Percentiles rank a stretch among this genome's conserved stretches.
These are phyloP conservation scores for Betta splendens DNA, from an alignment of 2,797 vertebrate species.

Conservation along the genomic window DNA sequence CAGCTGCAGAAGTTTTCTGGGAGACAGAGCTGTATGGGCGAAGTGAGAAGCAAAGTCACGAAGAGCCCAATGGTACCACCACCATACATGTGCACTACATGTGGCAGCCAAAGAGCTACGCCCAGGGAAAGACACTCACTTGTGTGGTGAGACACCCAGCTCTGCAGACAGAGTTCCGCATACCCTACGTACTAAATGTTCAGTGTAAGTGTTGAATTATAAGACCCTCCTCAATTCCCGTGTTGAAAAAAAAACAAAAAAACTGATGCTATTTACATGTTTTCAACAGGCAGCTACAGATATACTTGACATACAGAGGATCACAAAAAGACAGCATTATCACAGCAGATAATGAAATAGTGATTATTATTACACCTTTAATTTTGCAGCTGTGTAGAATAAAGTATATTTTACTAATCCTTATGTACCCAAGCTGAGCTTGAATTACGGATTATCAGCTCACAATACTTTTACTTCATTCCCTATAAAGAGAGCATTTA, in stretches of 20 bases:
- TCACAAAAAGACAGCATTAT: too few species aligned
- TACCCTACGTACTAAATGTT: slow-evolving; percentile 87
- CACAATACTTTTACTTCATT: slow-evolving; percentile 25
- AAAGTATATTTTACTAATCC: slow-evolving; percentile 16
- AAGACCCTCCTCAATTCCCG: not conserved
- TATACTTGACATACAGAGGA: too few species aligned
- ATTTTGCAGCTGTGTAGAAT: slow-evolving; percentile 14
- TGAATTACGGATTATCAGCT: slow-evolving; percentile 48
- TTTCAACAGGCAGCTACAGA: too few species aligned
- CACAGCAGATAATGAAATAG: not conserved
- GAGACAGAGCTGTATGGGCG: slow-evolving; percentile 87
- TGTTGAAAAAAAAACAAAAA: not conserved
- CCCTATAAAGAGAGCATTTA: slow-evolving; percentile 62
- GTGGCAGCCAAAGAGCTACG: slow-evolving; percentile 87
- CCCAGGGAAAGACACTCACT: slow-evolving; percentile 88
- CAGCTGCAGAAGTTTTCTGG: slow-evolving; percentile 90
- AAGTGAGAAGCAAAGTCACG: slow-evolving; percentile 77
- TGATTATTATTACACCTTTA: slow-evolving; percentile 3
- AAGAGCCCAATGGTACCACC: slow-evolving; percentile 88
- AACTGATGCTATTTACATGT: not conserved
- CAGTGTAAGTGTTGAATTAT: slow-evolving; percentile 87
- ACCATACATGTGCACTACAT: slow-evolving; percentile 86
- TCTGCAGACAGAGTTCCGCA: slow-evolving; percentile 88
- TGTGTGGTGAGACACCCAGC: slow-evolving; percentile 93
- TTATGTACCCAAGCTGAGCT: slow-evolving; percentile 30